Evolutionary conservation across 2,797 vertebrate genomes (phyloP).

Genomic region (Phylloscopus collybita): DNA sequence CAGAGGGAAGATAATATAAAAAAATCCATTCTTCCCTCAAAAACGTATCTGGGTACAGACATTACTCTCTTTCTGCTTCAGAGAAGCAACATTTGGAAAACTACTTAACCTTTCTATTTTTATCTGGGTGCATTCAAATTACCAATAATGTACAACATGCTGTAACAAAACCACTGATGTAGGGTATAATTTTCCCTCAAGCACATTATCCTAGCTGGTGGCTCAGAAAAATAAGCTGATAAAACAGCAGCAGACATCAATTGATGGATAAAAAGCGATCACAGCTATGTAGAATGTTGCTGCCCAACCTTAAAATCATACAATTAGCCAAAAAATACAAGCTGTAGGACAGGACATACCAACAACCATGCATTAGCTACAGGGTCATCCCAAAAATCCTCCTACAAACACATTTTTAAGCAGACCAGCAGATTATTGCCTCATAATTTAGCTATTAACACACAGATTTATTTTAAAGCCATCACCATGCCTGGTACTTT

Average conservation of each 20-base stretch:
- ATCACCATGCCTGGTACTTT: constrained; percentile 27
- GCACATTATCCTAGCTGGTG: constrained; percentile 69
- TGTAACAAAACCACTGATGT: constrained; percentile 71
- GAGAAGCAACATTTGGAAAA: constrained; percentile 62
- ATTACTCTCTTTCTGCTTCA: constrained; percentile 45
- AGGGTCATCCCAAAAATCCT: constrained; percentile 26
- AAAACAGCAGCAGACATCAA: constrained; percentile 67
- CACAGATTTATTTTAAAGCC: constrained; percentile 59
- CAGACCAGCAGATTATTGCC: constrained; percentile 27
- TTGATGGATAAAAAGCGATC: constrained; percentile 59
- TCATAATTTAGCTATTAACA: constrained; percentile 59
- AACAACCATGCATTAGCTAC: neutral
- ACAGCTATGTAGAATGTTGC: constrained; percentile 1
- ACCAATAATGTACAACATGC: constrained; percentile 69
- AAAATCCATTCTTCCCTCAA: neutral
- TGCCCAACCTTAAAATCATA: constrained; percentile 63
- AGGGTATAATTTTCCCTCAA: constrained; percentile 74
- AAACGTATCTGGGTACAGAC: neutral
- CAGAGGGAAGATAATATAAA: neutral
- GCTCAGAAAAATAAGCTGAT: constrained; percentile 70
- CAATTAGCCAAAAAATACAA: constrained; percentile 46
- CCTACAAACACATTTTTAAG: neutral
- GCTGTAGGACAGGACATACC: neutral
- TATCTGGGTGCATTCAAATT: constrained; percentile 66
- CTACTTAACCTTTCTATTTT: constrained; percentile 75